Percentiles rank a stretch among this genome's conserved stretches.
These are phyloP conservation scores for Aleiodes alternator DNA, from an alignment of 2,888 invertebrate genomes.

Conservation along the genomic window DNA sequence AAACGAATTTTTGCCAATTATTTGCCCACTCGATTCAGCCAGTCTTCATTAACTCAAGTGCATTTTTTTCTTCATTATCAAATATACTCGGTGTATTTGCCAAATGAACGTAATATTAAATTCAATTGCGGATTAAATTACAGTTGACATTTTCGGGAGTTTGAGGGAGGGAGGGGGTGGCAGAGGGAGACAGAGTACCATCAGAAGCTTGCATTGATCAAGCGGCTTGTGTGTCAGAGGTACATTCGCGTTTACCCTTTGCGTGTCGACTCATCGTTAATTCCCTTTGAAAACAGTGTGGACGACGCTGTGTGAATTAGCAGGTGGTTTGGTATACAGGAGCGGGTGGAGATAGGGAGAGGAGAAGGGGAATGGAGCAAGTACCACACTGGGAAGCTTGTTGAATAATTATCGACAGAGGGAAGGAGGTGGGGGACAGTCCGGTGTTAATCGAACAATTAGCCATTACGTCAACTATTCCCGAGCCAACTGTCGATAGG, in stretches of 20 bases:
- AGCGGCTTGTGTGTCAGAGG: slow-evolving; percentile 41
- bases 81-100: too few species aligned
- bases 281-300: slow-evolving; percentile 52
- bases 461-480: slow-evolving; percentile 60
- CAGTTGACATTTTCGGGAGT: slow-evolving; percentile 14
- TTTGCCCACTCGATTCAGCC: slow-evolving; percentile 1
- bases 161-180: background rate
- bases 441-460: slow-evolving; percentile 66
- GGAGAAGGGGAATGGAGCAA: slow-evolving; percentile 25
- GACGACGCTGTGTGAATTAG: slow-evolving; percentile 36
- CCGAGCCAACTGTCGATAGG: slow-evolving; percentile 44
- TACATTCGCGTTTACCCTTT: slow-evolving; percentile 39
- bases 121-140: slow-evolving; percentile 27
- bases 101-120: slow-evolving; percentile 21
- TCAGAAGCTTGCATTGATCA: slow-evolving; percentile 43
- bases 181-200: slow-evolving; percentile 10
- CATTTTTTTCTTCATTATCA: background rate
- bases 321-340: slow-evolving; percentile 34
- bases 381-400: slow-evolving; percentile 58
- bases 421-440: slow-evolving; percentile 47
- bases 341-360: background rate
- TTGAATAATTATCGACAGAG: slow-evolving; percentile 66
- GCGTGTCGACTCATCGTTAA: slow-evolving; percentile 46
- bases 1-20: slow-evolving; percentile 22
- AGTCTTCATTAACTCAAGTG: slow-evolving; percentile 2